Percentiles rank a stretch among this genome's conserved stretches.
Conservation (phyloP, 2,888 invertebrate species). For the Himalopsyche anomala region DNA sequence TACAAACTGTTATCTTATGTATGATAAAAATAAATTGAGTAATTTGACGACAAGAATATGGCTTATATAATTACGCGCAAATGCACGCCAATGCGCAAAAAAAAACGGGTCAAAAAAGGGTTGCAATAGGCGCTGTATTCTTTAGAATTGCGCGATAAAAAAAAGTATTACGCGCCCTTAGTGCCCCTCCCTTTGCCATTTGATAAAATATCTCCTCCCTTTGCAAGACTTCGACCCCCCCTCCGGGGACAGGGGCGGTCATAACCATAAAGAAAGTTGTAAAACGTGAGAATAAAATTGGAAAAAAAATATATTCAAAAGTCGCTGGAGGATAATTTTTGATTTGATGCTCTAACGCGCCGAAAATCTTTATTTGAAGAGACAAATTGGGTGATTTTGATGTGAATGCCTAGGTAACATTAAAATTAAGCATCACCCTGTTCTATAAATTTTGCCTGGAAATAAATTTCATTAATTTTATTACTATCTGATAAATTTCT, state of each 20-base stretch:
- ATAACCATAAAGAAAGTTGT: slow-evolving; percentile 28
- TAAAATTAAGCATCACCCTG: no score
- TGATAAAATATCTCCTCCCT: slow-evolving; percentile 3
- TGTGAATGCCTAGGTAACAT: not conserved
- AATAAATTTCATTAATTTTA: no score
- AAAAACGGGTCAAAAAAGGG: not conserved
- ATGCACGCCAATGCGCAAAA: not conserved
- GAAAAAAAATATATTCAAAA: slow-evolving; percentile 13
- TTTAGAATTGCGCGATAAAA: slow-evolving; percentile 11
- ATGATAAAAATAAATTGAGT: no score
- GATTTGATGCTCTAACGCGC: not conserved
- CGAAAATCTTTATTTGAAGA: not conserved
- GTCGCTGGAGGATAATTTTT: not conserved
- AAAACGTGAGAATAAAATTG: slow-evolving; percentile 14
- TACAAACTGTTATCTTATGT: no score
- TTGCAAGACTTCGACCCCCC: not conserved
- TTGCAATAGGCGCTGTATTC: slow-evolving; percentile 19
- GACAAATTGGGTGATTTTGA: not conserved
- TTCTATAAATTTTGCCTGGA: no score
- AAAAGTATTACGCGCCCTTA: slow-evolving; percentile 17
- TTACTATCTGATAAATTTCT: no score
- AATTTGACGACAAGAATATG: no score
- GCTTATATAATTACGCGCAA: no score
- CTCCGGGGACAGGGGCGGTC: slow-evolving; percentile 12
- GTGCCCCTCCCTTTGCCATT: not conserved